phyloP scores from a whole-genome alignment of 2,113 vertebrate species.

The Sinocyclocheilus maitianheensis region DNA sequence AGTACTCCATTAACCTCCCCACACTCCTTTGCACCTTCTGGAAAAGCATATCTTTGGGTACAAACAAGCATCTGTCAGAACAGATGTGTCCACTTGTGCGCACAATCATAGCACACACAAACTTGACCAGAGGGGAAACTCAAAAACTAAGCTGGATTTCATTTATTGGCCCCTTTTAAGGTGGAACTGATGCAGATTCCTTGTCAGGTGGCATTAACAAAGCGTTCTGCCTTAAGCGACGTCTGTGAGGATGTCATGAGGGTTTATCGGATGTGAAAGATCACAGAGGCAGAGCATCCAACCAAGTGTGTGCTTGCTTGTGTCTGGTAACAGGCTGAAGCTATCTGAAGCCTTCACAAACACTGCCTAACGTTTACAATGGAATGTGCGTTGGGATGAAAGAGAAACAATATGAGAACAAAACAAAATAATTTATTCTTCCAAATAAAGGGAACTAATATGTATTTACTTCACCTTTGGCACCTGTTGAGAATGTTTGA shows the following conservation, averaged over 20 bases:
- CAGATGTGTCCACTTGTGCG: conserved; percentile 38
- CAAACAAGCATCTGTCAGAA: conserved; percentile 45
- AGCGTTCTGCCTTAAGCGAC: conserved; percentile 19
- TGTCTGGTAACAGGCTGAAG: neutral
- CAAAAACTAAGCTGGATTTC: conserved; percentile 32
- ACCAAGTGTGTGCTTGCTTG: conserved; percentile 6
- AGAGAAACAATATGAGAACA: neutral
- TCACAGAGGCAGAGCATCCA: neutral
- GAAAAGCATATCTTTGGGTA: conserved; percentile 26
- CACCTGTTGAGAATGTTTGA: neutral
- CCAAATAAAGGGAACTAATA: neutral
- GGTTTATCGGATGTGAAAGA: conserved; percentile 42
- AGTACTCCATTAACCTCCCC: neutral
- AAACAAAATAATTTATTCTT: neutral
- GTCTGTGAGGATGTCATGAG: conserved; percentile 33
- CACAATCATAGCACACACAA: conserved; percentile 1
- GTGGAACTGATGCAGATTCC: conserved; percentile 12
- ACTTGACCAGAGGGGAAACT: conserved; percentile 25
- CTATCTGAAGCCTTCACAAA: conserved; percentile 19
- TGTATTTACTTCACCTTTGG: neutral
- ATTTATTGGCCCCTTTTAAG: conserved; percentile 41
- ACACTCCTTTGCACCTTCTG: neutral
- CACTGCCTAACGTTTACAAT: neutral
- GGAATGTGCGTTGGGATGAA: neutral
- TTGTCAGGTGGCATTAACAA: conserved; percentile 26